Evolutionary conservation across 2,888 invertebrate genomes (phyloP).

Genomic region (Drosophila prolongata): DNA sequence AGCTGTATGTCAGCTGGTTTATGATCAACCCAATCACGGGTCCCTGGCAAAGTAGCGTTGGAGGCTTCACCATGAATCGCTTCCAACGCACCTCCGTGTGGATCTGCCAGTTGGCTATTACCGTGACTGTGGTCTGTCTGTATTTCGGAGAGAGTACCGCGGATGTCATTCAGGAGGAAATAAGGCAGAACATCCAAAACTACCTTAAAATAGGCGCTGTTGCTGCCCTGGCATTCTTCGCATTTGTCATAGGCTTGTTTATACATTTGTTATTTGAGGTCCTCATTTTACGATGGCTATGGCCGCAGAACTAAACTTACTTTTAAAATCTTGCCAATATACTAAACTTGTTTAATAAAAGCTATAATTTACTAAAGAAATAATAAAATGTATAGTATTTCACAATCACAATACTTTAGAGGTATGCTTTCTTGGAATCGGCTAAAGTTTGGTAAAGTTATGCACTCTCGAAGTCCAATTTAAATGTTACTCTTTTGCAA

Average conservation of each 20-base stretch:
- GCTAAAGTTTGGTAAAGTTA: no score
- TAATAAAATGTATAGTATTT: neutral
- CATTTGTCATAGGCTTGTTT: neutral
- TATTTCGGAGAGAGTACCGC: constrained; percentile 11
- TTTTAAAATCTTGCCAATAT: no score
- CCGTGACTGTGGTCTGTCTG: neutral
- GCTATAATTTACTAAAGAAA: no score
- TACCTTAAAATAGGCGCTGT: neutral
- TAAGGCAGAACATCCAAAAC: fast-evolving
- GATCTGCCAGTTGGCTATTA: constrained; percentile 32
- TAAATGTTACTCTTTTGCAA: no score
- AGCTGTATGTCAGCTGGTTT: constrained; percentile 33
- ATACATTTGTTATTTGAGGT: constrained; percentile 34
- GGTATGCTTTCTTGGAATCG: no score
- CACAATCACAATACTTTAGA: no score
- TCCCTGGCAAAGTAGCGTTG: constrained; percentile 35
- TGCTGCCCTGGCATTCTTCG: neutral
- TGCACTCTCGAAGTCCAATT: no score
- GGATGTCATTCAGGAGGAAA: neutral
- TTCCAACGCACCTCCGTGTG: constrained; percentile 38
- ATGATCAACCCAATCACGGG: constrained; percentile 21
- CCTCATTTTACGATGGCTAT: neutral
- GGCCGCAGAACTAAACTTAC: neutral
- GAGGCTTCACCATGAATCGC: constrained; percentile 24
- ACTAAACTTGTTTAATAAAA: no score